Evolutionary conservation across 1,140 invertebrate genomes (phyloP), one percentile per base, ranked within the genome.

Genomic region (Eciton burchellii): DNA sequence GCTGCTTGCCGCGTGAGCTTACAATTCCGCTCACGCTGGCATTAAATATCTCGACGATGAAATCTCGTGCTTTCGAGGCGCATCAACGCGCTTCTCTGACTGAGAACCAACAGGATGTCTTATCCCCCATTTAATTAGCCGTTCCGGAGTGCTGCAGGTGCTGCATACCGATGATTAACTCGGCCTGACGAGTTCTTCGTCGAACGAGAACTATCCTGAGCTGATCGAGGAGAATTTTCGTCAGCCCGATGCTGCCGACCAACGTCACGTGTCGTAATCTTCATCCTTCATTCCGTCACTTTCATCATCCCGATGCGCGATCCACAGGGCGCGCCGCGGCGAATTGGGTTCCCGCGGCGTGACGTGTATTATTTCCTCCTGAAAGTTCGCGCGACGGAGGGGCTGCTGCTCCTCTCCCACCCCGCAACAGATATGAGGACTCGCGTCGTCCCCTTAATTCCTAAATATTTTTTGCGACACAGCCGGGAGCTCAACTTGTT

Each of bases 401-500:
- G n/a, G n/a, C n/a, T n/a, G n/a, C n/a, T n/a, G n/a, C n/a, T 81
- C 54, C 60, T 54, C 59, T 49, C 83, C 45, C 29, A 68, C 54
- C 41, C 29, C 45, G 35, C 66, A 84, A 76, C 47, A 45, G 54
- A 56, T 16, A 74, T 56, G 35, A 47, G 6, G 66, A 41, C 71
- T 41, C 57, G 11, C 41, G 52, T 63, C 41, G 52, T 63, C 70
- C 81, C 84, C 81, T 87, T 87, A 87, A 87, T 86, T 86, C 73
- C 65, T 81, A 72, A 87, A 84, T 86, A 84, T 87, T 88, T 87
- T 88, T 87, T 71, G 72, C 81, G 85, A 87, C 81, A 82, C 85
- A 82, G 76, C 82, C 85, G 57, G 66, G 60, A 65, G 85, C 77
- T 88, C 86, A 88, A 88, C 86, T 88, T 88, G 86, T 88, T 88